Evolutionary conservation across 2,113 vertebrate genomes (phyloP).

Genomic region (Cairina moschata): DNA sequence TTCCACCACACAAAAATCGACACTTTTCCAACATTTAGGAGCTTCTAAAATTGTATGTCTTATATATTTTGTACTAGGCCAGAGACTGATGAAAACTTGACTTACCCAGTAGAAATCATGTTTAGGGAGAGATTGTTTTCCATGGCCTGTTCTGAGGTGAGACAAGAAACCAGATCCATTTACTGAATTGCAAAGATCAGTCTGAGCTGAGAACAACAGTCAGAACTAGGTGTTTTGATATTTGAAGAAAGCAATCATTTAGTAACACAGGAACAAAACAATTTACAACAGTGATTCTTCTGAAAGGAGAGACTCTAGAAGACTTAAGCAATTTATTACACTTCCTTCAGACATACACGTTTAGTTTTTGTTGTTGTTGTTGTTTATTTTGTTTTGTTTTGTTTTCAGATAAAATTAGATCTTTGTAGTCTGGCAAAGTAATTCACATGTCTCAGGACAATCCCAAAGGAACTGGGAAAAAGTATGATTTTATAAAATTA

Average conservation of each 20-base stretch:
- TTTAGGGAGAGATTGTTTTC: neutral
- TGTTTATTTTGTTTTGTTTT: neutral
- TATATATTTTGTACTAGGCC: neutral
- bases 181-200: neutral
- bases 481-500: neutral
- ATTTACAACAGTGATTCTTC: neutral
- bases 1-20: accelerated
- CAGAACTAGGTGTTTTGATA: neutral
- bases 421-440: neutral
- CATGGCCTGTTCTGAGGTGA: neutral
- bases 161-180: neutral
- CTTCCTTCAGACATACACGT: neutral
- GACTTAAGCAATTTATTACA: neutral
- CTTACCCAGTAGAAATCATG: neutral
- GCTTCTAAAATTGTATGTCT: neutral
- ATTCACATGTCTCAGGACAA: neutral
- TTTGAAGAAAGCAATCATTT: neutral
- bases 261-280: neutral
- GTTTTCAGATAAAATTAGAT: neutral
- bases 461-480: neutral
- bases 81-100: neutral
- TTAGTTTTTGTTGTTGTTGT: neutral
- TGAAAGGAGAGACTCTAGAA: neutral
- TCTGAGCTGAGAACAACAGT: neutral
- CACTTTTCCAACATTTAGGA: neutral